phyloP scores from a whole-genome alignment of 2,888 invertebrate species.

The Eupithecia exiguata region DNA sequence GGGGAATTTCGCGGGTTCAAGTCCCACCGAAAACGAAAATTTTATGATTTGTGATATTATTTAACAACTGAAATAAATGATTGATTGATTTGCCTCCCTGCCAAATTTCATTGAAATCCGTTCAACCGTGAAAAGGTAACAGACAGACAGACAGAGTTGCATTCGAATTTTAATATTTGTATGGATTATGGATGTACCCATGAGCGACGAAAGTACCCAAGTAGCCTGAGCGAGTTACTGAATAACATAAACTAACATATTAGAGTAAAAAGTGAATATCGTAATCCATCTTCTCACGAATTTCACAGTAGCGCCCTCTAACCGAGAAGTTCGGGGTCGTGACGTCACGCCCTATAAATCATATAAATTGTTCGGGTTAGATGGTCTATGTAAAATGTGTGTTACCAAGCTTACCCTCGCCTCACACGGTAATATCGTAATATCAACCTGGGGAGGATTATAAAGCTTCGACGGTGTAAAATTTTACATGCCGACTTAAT shows the following conservation, averaged over 20 bases:
- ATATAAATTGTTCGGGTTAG: conserved; percentile 69
- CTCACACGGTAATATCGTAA: conserved; percentile 32
- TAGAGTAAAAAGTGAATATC: neutral
- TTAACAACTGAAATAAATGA: too few relatives aligned
- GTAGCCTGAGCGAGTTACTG: neutral
- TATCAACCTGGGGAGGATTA: conserved; percentile 31
- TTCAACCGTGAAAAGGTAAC: too few relatives aligned
- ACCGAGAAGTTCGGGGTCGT: conserved; percentile 55
- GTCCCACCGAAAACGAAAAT: too few relatives aligned
- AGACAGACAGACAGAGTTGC: too few relatives aligned
- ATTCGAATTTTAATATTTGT: too few relatives aligned
- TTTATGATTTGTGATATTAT: too few relatives aligned
- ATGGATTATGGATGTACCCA: too few relatives aligned
- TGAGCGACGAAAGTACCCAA: neutral
- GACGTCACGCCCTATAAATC: conserved; percentile 74
- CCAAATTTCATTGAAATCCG: too few relatives aligned
- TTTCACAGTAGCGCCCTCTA: conserved; percentile 37
- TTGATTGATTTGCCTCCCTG: too few relatives aligned
- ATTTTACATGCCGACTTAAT: conserved; percentile 27
- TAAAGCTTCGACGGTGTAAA: conserved; percentile 25
- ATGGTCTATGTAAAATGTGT: conserved; percentile 58
- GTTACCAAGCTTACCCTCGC: conserved; percentile 41
- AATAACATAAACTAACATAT: neutral
- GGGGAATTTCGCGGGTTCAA: too few relatives aligned
- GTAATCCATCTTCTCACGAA: neutral